phyloP scores from a whole-genome alignment of 2,797 vertebrate species.

The Chelonia mydas region DNA sequence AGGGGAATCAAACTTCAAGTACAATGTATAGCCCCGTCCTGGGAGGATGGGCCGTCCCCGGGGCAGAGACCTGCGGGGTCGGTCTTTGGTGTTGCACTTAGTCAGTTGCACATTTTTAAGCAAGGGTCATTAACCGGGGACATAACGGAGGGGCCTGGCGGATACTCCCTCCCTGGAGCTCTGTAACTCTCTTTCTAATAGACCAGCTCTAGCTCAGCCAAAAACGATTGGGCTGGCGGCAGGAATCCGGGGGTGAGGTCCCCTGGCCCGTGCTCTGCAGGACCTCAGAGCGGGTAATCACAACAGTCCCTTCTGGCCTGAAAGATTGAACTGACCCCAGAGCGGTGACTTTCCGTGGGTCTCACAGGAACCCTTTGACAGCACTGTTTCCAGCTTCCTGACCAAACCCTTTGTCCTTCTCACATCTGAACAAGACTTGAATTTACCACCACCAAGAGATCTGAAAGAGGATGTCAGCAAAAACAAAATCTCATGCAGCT shows the following conservation, averaged over 20 bases:
- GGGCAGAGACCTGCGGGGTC: background rate
- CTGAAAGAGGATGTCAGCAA: background rate
- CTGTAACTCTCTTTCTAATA: background rate
- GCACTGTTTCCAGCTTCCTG: background rate
- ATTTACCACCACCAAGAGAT: background rate
- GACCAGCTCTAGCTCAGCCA: background rate
- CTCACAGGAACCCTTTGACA: background rate
- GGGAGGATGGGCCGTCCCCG: background rate
- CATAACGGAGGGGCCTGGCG: background rate
- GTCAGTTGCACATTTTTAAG: background rate
- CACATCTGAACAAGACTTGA: accelerated
- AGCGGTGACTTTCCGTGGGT: background rate
- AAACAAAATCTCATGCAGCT: background rate
- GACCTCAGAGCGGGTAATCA: background rate
- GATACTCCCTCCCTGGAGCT: background rate
- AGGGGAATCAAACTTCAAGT: background rate
- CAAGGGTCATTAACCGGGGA: background rate
- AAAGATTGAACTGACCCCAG: background rate
- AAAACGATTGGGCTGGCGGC: background rate
- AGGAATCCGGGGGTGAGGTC: background rate
- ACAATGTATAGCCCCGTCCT: background rate
- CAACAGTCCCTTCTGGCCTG: background rate
- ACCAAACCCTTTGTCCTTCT: background rate
- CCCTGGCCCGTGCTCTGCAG: background rate
- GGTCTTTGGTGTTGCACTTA: background rate